Evolutionary conservation across 1,140 invertebrate species (phyloP), one percentile per base, ranked within the genome.

Genomic region (Spodoptera frugiperda): DNA sequence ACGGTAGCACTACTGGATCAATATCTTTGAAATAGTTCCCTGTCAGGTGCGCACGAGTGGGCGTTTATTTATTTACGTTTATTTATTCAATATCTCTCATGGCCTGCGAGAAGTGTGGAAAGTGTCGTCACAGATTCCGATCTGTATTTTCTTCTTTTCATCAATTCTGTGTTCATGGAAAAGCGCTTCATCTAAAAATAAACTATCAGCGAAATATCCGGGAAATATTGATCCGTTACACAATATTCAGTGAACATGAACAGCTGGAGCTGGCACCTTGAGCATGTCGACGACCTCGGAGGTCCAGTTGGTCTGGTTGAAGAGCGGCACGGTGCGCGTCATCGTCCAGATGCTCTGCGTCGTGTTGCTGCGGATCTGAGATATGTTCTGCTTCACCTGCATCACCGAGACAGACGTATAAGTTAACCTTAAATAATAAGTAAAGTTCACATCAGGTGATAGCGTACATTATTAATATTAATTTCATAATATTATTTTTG

Each of bases 321-420:
- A 94, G 30, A 97, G 95, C 30, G 95, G 91, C 70, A 95, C 93
- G 48, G 95, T 95, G 76, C 95, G 94, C 0, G 97, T 98, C 86
- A 98, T 95, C 59, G 94, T 91, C 98, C 98, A 98, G 82, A 98
- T 95, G 77, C 96, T 95, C 78, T 97, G 95, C 3, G 97, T 97
- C 1, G 98, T 96, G 90, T 97, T 96, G 9, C 95, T 93, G 19
- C 97, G 95, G 25, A 97, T 95, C 72, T 95, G 92, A 19, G 96
- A 96, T 84, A 98, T 97, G 84, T 96, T 97, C 78, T 95, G 94
- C 93, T 98, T 98, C 39, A 98, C 96, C 97, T 98, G 89, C 17
- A 79, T 6, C 89, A 90, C 61, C 25, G 71, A 77, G 2, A 61
- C 11, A 67, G 80, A 33, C 25, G 6, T 39, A 39, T 39, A 9